Conservation (phyloP, 2,113 vertebrate genomes). For the Chamaea fasciata region DNA sequence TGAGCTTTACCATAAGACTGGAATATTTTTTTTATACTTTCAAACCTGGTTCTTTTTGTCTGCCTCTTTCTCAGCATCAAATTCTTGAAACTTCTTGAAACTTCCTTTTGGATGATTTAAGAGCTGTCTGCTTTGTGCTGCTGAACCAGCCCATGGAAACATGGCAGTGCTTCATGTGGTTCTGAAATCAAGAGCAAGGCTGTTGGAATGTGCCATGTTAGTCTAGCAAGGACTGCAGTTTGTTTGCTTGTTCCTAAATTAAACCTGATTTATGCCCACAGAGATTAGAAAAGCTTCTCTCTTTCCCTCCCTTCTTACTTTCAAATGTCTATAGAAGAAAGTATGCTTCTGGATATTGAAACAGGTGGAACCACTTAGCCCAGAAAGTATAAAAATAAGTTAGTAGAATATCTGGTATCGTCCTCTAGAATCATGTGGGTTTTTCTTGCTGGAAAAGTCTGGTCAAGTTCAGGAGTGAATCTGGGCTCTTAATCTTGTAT, state of each 20-base stretch:
- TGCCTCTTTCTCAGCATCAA: background rate
- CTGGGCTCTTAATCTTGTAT: background rate
- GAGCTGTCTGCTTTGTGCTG: background rate
- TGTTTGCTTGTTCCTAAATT: background rate
- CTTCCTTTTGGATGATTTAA: background rate
- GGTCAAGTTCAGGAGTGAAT: background rate
- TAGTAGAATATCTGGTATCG: background rate
- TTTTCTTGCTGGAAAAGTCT: background rate
- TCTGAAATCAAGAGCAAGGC: background rate
- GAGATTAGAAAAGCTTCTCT: background rate
- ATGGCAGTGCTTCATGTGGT: conserved; percentile 1
- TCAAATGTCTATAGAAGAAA: background rate
- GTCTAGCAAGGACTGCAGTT: background rate
- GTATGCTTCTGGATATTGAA: background rate
- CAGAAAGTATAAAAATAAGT: background rate
- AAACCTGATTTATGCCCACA: background rate
- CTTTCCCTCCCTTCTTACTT: rapidly evolving
- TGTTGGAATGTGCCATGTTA: background rate
- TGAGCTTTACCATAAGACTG: background rate
- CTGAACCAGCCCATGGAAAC: background rate
- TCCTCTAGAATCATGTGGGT: background rate
- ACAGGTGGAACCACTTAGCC: background rate
- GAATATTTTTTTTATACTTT: background rate
- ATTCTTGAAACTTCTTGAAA: background rate
- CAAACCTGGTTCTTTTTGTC: background rate